Percentiles rank a stretch among this genome's conserved stretches.
Evolutionary conservation across 2,113 vertebrate species (phyloP).

Genomic region (Brachypodius melanocephalos): DNA sequence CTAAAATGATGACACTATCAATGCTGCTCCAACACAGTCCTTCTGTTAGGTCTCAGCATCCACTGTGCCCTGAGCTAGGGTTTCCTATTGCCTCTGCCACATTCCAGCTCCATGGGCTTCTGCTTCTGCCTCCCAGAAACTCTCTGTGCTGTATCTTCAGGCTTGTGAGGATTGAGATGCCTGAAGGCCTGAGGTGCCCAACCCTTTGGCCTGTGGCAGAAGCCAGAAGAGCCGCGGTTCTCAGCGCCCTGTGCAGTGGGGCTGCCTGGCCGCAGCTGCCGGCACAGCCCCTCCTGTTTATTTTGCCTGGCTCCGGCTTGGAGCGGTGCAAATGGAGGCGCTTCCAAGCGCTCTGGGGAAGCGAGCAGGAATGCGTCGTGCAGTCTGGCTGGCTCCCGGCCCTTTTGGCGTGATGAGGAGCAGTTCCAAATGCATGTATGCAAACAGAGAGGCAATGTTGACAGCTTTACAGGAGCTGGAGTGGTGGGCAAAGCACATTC

Average conservation of each 20-base stretch:
- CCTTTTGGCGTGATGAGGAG: conserved; percentile 24
- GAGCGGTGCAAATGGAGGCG: background rate
- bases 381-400: conserved; percentile 31
- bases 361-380: background rate
- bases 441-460: conserved; percentile 35
- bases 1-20: background rate
- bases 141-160: background rate
- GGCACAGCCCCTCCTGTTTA: background rate
- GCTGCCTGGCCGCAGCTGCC: background rate
- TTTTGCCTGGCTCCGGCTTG: background rate
- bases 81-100: background rate
- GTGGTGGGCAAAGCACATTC: background rate
- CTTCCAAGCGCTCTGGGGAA: conserved; percentile 7
- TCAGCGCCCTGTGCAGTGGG: background rate
- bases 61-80: background rate
- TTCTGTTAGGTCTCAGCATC: background rate
- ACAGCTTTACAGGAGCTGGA: conserved; percentile 40
- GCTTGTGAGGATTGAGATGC: background rate
- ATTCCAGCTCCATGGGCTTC: background rate
- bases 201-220: background rate
- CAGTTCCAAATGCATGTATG: conserved; percentile 8
- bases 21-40: background rate
- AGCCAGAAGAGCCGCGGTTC: background rate
- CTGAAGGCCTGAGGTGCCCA: background rate
- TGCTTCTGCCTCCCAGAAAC: background rate